These are phyloP conservation scores for Synanthedon tipuliformis DNA, from an alignment of 2,888 invertebrate genomes.

Conservation along the genomic window DNA sequence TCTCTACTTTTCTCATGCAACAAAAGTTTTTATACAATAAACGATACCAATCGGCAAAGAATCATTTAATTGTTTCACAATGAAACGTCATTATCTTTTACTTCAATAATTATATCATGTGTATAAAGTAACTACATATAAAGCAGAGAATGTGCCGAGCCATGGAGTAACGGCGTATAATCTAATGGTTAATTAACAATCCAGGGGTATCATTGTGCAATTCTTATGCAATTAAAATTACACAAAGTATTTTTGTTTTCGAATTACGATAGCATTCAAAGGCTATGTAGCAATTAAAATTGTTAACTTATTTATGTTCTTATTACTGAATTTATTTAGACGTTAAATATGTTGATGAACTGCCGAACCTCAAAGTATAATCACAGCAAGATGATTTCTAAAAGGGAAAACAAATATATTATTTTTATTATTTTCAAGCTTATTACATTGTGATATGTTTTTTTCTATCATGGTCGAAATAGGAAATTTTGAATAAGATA, in stretches of 20 bases:
- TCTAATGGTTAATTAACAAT: conserved; percentile 22
- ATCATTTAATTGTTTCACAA: background rate
- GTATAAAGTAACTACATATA: background rate
- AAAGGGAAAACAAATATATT: no score
- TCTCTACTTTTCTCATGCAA: background rate
- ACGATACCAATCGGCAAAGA: background rate
- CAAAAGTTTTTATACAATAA: background rate
- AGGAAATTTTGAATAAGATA: no score
- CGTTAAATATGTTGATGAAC: no score
- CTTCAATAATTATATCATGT: background rate
- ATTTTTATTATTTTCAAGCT: no score
- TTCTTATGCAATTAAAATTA: conserved; percentile 24
- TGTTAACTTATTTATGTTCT: background rate
- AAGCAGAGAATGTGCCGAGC: background rate
- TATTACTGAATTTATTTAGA: background rate
- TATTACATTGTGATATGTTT: no score
- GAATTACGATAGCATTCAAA: conserved; percentile 10
- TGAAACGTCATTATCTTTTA: background rate
- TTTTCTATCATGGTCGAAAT: no score
- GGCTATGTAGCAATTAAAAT: background rate
- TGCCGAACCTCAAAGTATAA: no score
- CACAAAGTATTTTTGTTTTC: conserved; percentile 12
- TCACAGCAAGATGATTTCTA: no score
- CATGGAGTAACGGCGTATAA: conserved; percentile 1
- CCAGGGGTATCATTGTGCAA: conserved; percentile 21